Evolutionary conservation across 1,140 invertebrate species (phyloP).

Genomic region (Conus betulinus): DNA sequence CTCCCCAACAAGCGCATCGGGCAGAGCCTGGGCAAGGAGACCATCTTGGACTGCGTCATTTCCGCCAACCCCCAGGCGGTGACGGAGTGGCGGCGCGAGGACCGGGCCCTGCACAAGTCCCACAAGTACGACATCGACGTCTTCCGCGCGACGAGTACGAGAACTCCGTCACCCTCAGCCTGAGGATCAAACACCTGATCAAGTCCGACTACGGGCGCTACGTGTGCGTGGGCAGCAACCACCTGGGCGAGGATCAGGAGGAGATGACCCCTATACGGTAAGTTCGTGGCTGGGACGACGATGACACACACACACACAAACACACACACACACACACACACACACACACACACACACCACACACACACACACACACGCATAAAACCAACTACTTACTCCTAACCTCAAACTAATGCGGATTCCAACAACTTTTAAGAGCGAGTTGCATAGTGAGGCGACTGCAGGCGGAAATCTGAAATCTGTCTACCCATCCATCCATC

Average conservation of each 20-base stretch:
- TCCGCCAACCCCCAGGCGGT: constrained; percentile 92
- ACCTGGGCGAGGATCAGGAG: constrained; percentile 90
- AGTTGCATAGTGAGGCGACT: no score
- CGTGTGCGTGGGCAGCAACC: constrained; percentile 92
- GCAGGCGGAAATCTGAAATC: no score
- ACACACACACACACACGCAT: no score
- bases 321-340: no score
- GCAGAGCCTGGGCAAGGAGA: constrained; percentile 63
- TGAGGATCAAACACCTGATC: constrained; percentile 87
- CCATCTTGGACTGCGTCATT: constrained; percentile 88
- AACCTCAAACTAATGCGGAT: no score
- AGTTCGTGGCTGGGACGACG: constrained; percentile 53
- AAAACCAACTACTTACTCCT: no score
- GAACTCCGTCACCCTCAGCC: constrained; percentile 89
- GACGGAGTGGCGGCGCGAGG: constrained; percentile 88
- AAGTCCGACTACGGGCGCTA: constrained; percentile 89
- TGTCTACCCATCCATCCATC: no score
- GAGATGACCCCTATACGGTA: constrained; percentile 89
- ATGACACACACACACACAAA: no score
- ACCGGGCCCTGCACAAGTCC: constrained; percentile 78
- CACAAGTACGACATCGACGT: constrained; percentile 86
- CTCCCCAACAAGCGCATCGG: constrained; percentile 60
- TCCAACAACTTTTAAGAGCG: no score
- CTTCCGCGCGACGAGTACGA: constrained; percentile 79
- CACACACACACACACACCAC: no score